Conservation (phyloP, 2,888 invertebrate genomes). For the Drosophila greeni region DNA sequence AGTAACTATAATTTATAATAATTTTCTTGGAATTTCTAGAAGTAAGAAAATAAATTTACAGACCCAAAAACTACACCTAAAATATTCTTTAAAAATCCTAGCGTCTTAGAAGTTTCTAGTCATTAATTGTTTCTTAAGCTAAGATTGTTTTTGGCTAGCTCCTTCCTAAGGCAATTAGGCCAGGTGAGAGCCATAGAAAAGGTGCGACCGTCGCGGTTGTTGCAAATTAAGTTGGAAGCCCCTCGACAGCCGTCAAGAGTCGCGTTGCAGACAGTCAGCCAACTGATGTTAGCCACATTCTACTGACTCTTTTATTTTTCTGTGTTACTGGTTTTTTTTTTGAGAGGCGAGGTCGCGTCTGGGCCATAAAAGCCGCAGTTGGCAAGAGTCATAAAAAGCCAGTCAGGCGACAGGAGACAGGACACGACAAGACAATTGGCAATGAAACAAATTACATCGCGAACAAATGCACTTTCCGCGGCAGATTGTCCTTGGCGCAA, state of each 20-base stretch:
- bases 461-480: slow-evolving; percentile 44
- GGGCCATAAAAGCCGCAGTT: slow-evolving; percentile 61
- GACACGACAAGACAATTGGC: slow-evolving; percentile 64
- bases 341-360: slow-evolving; percentile 42
- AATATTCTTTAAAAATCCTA: too few species aligned
- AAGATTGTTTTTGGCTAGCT: neutral
- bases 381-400: slow-evolving; percentile 66
- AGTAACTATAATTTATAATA: neutral
- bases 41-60: neutral
- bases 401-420: slow-evolving; percentile 44
- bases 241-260: slow-evolving; percentile 35
- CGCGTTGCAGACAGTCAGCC: slow-evolving; percentile 27
- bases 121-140: neutral
- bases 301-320: neutral
- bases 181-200: slow-evolving; percentile 35
- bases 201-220: slow-evolving; percentile 47
- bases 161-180: slow-evolving; percentile 56
- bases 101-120: neutral
- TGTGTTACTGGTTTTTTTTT: neutral
- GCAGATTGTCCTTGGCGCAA: slow-evolving; percentile 30
- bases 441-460: slow-evolving; percentile 67
- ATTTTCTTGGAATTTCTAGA: too few species aligned
- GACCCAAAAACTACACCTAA: neutral
- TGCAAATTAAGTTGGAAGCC: slow-evolving; percentile 63
- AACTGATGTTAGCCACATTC: slow-evolving; percentile 9